phyloP scores from a whole-genome alignment of 2,888 invertebrate species.

The Drosophila ochracea region DNA sequence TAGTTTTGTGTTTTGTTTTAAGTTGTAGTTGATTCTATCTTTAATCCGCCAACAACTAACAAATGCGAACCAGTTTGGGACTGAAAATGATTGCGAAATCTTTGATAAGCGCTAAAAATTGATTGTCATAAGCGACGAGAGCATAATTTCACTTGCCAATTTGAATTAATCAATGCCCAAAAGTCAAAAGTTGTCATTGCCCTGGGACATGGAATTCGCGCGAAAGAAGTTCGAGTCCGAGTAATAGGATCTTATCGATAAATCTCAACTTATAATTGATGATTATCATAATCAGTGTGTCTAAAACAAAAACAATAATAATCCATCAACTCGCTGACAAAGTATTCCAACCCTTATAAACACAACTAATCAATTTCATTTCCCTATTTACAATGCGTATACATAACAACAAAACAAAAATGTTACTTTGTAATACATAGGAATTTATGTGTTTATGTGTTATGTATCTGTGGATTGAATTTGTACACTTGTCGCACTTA shows the following conservation, averaged over 20 bases:
- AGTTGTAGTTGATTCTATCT: slow-evolving; percentile 15
- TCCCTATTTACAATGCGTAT: slow-evolving; percentile 44
- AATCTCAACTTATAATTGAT: slow-evolving; percentile 24
- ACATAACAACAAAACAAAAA: slow-evolving; percentile 1
- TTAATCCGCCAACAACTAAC: slow-evolving; percentile 11
- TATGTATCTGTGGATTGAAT: neutral
- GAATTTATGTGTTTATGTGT: slow-evolving; percentile 13
- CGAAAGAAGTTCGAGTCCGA: neutral
- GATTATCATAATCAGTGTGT: slow-evolving; percentile 13
- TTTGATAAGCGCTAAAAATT: slow-evolving; percentile 57
- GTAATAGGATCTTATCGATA: slow-evolving; percentile 13
- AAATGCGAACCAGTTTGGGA: slow-evolving; percentile 42
- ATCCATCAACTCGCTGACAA: slow-evolving; percentile 25
- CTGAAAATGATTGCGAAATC: slow-evolving; percentile 47
- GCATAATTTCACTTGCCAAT: slow-evolving; percentile 41
- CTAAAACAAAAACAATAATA: neutral
- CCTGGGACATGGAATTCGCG: slow-evolving; percentile 9
- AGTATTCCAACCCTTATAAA: neutral
- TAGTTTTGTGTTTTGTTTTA: neutral
- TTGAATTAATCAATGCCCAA: slow-evolving; percentile 57
- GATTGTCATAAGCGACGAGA: slow-evolving; percentile 46
- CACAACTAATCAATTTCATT: slow-evolving; percentile 50
- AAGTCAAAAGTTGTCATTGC: slow-evolving; percentile 18
- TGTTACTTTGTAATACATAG: slow-evolving; percentile 5
- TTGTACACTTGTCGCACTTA: slow-evolving; percentile 65